Conservation (phyloP, 92 coral and sea anemone genomes). For the Epizoanthus ramosus region DNA sequence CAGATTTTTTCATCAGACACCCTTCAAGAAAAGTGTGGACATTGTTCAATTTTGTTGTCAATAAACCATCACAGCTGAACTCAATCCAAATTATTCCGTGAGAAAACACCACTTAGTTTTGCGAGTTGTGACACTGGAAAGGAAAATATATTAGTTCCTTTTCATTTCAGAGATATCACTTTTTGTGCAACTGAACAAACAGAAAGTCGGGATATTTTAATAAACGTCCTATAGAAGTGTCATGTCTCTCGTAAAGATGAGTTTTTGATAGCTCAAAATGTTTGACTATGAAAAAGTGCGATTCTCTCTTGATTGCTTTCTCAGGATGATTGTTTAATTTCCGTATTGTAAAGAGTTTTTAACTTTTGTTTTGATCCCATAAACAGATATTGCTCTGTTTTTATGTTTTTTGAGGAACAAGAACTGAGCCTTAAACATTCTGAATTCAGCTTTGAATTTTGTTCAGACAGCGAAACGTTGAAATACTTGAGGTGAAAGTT, state of each 20-base stretch:
- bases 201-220: conserved; percentile 21
- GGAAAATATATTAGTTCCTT: conserved; percentile 14
- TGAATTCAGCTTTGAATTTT: background rate
- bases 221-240: conserved; percentile 19
- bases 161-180: conserved; percentile 38
- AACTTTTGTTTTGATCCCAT: background rate
- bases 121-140: conserved; percentile 32
- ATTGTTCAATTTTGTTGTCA: too few species aligned
- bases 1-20: too few species aligned
- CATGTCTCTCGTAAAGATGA: conserved; percentile 9
- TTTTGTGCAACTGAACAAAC: conserved; percentile 30
- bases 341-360: background rate
- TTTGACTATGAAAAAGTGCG: background rate
- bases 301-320: conserved; percentile 23
- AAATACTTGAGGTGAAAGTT: background rate
- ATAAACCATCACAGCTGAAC: conserved; percentile 13
- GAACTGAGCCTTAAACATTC: background rate
- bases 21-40: too few species aligned
- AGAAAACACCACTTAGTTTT: conserved; percentile 37
- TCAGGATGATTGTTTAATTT: background rate
- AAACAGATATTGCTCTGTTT: background rate
- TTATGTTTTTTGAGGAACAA: background rate
- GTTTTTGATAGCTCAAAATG: conserved; percentile 18
- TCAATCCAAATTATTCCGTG: conserved; percentile 22
- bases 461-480: background rate